phyloP scores from a whole-genome alignment of 2,797 vertebrate species.

The Malurus splendens region DNA sequence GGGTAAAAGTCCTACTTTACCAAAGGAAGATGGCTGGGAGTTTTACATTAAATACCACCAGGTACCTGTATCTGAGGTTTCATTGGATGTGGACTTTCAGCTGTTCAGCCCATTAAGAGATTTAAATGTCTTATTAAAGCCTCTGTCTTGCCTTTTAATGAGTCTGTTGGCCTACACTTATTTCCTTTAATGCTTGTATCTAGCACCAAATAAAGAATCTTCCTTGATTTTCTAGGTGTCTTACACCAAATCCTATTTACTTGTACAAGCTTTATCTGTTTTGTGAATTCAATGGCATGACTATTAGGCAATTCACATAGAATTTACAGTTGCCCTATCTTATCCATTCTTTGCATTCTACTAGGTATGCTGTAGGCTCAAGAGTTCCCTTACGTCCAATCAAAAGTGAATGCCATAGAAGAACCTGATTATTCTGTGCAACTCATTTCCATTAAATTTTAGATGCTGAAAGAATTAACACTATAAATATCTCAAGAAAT shows the following conservation, averaged over 20 bases:
- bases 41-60: neutral
- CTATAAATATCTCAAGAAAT: neutral
- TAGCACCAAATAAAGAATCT: slow-evolving; percentile 42
- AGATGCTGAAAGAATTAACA: neutral
- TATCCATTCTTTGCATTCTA: neutral
- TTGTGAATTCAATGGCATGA: neutral
- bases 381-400: neutral
- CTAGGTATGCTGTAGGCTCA: no score
- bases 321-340: neutral
- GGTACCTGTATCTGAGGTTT: neutral
- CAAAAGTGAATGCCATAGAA: neutral
- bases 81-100: neutral
- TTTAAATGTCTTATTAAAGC: slow-evolving; percentile 29
- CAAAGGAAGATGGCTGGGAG: neutral
- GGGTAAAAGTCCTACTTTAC: neutral
- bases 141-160: slow-evolving; percentile 15
- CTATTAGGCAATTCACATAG: neutral
- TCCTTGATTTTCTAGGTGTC: neutral
- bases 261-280: neutral
- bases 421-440: neutral
- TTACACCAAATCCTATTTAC: neutral
- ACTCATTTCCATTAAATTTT: neutral
- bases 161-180: neutral
- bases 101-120: neutral
- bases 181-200: slow-evolving; percentile 38